phyloP scores from a whole-genome alignment of 2,888 invertebrate genomes.

The Lacanobia oleracea region DNA sequence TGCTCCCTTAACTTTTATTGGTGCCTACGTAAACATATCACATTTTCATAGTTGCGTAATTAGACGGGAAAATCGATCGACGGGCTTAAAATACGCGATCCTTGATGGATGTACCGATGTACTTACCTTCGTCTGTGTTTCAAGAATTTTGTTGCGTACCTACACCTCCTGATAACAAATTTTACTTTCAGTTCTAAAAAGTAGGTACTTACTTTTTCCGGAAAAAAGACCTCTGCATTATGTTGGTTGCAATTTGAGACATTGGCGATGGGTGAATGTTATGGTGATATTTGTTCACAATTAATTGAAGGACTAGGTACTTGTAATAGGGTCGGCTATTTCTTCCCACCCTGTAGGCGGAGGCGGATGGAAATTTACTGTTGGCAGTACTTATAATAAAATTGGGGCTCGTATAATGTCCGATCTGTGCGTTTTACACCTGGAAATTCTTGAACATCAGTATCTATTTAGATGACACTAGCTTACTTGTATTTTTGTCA shows the following conservation, averaged over 20 bases:
- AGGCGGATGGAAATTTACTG: slow-evolving; percentile 7
- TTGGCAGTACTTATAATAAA: slow-evolving; percentile 68
- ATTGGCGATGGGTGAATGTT: background rate
- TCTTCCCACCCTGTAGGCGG: background rate
- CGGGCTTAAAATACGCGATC: slow-evolving; percentile 1
- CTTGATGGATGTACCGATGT: background rate
- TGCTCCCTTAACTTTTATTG: no score
- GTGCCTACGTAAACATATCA: background rate
- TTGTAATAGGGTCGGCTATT: background rate
- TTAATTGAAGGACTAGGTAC: background rate
- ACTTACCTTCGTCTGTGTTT: background rate
- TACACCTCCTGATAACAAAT: background rate
- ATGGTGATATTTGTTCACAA: slow-evolving; percentile 17
- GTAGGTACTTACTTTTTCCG: slow-evolving; percentile 34
- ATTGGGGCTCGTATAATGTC: slow-evolving; percentile 69
- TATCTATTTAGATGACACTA: background rate
- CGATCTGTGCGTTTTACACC: slow-evolving; percentile 52
- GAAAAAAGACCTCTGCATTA: background rate
- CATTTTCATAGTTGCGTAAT: background rate
- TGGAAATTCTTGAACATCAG: slow-evolving; percentile 9
- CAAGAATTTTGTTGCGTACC: background rate
- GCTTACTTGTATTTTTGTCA: slow-evolving; percentile 8
- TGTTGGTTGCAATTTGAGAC: slow-evolving; percentile 4
- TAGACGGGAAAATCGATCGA: background rate
- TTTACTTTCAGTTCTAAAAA: background rate